Evolutionary conservation across 37 sponge, comb jelly and placozoan species (phyloP).

Genomic region (Bolinopsis microptera): DNA sequence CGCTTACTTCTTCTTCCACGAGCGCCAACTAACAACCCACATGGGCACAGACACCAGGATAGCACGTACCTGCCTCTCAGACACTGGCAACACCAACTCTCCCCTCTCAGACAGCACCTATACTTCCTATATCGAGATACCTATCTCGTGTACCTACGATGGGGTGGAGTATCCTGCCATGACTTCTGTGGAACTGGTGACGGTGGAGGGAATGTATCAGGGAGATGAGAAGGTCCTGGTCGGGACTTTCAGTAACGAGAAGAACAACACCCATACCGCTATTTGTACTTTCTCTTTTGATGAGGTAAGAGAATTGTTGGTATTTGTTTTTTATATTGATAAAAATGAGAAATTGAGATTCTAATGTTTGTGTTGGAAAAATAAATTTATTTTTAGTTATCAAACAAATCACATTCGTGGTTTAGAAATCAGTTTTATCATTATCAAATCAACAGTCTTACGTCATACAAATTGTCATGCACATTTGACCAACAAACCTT

Average conservation of each 20-base stretch:
- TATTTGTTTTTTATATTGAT: neutral
- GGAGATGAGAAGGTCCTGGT: neutral
- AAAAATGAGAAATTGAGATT: too few species aligned
- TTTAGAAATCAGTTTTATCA: too few species aligned
- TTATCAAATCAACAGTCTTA: too few species aligned
- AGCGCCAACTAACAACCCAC: neutral
- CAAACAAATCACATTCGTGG: too few species aligned
- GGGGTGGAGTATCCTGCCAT: neutral
- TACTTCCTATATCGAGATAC: conserved; percentile 51
- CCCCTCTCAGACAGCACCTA: conserved; percentile 40
- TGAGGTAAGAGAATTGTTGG: too few species aligned
- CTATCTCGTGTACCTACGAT: neutral
- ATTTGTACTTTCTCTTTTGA: conserved; percentile 43
- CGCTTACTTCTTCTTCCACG: conserved; percentile 26
- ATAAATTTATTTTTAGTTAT: too few species aligned
- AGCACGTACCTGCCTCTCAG: conserved; percentile 35
- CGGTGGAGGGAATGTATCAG: too few species aligned
- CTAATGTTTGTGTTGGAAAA: too few species aligned
- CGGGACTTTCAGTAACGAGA: neutral
- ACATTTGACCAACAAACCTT: too few species aligned
- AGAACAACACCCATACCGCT: neutral
- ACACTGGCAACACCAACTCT: neutral
- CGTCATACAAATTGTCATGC: too few species aligned
- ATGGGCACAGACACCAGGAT: neutral
- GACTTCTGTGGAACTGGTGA: neutral